Evolutionary conservation across 1,140 invertebrate genomes (phyloP), one percentile per base, ranked within the genome.

Genomic region (Sarcophaga peregrina): DNA sequence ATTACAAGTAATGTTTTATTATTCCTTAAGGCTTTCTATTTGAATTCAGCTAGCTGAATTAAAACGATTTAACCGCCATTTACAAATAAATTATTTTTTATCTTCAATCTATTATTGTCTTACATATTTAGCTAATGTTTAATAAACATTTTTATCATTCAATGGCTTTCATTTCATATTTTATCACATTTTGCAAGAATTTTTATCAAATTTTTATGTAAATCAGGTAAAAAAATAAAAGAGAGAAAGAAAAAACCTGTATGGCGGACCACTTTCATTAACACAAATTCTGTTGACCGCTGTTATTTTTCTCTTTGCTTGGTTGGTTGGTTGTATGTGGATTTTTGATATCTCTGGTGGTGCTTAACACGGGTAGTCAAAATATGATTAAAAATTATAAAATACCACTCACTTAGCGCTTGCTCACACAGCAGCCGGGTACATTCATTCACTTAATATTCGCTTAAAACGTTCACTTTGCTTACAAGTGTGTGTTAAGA

Each of bases 281-380:
- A 78, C 75, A 78, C 75, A 78, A 78, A 48, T 52, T 78, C 17
- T 20, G 17, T 25, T 50, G 25, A 37, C 25, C 25, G 11, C 11
- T 15, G n/a, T 50, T 78, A 5, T 50, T 78, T n/a, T n/a, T n/a
- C n/a, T n/a, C n/a, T n/a, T n/a, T n/a, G n/a, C n/a, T n/a, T n/a
- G n/a, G n/a, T n/a, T n/a, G n/a, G 17, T 72, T 25, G 62, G 15
- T 62, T 62, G 58, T n/a, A n/a, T n/a, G n/a, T n/a, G n/a, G n/a
- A n/a, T 11, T 7, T n/a, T 62, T 25, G 62, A 68, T 72, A 45
- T 8, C 9, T 25, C 9, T 13, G 5, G 48, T 17, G 75, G 48
- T 17, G 75, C 75, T 78, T 78, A 78, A 78, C 75, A 78, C 75
- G 75, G 50, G 75, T 78, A 78, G 75, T 78, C 75, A 78, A 78